Conservation (phyloP, 2,888 invertebrate genomes). For the Amblyteles armatorius region DNA sequence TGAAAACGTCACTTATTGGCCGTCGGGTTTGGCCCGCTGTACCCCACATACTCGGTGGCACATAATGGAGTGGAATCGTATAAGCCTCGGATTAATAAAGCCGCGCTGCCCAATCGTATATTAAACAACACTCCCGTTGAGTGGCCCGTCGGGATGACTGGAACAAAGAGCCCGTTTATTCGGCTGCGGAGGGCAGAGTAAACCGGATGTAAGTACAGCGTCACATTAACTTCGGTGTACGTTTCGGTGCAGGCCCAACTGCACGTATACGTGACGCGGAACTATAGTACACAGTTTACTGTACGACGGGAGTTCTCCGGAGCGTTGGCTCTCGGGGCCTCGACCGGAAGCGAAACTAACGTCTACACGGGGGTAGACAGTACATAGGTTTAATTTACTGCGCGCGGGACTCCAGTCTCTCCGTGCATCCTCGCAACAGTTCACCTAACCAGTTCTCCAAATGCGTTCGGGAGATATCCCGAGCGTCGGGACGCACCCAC, state of each 20-base stretch:
- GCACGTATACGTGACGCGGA: neutral
- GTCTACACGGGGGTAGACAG: slow-evolving; percentile 59
- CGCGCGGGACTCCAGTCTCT: slow-evolving; percentile 51
- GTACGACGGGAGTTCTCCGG: slow-evolving; percentile 44
- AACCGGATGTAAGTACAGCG: slow-evolving; percentile 8
- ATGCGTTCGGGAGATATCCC: slow-evolving; percentile 67
- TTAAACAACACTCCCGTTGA: slow-evolving; percentile 58
- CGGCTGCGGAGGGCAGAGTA: slow-evolving; percentile 2
- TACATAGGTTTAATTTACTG: slow-evolving; percentile 70
- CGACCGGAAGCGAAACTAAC: slow-evolving; percentile 65
- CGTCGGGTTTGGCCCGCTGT: neutral
- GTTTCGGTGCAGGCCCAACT: neutral
- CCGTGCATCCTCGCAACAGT: slow-evolving; percentile 46
- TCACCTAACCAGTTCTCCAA: slow-evolving; percentile 70
- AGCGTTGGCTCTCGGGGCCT: slow-evolving; percentile 60
- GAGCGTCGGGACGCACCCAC: slow-evolving; percentile 47
- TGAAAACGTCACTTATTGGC: too few relatives aligned
- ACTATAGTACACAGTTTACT: slow-evolving; percentile 4
- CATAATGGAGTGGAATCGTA: neutral
- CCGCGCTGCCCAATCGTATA: slow-evolving; percentile 26
- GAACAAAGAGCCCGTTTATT: slow-evolving; percentile 39
- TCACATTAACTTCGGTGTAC: slow-evolving; percentile 1
- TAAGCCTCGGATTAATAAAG: slow-evolving; percentile 7
- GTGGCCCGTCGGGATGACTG: slow-evolving; percentile 35
- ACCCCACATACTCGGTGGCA: neutral